Evolutionary conservation across 2,888 invertebrate species (phyloP), one percentile per base, ranked within the genome.

Genomic region (Lasioglossum leucozonium): DNA sequence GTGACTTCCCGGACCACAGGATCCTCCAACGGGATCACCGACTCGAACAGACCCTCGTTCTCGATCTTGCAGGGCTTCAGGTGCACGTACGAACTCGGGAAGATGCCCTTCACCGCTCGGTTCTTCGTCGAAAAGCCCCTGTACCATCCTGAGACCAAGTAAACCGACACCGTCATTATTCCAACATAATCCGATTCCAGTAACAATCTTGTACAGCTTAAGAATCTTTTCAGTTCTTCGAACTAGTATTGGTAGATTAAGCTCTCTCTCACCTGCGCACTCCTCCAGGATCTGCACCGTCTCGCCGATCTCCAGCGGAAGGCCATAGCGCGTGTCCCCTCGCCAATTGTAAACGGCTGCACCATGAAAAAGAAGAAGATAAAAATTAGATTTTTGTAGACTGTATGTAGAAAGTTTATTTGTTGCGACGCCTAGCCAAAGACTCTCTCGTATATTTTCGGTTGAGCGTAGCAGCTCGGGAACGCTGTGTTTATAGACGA

Each of bases 211-310:
- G 34, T 34, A 34, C 34, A 34, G 34, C 34, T 34, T 37, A 51
- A 16, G 47, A 51, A 51, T 51, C 47, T 51, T 51, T 51, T 51
- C 40, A 10, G 40, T 40, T 40, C 40, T 40, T 40, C 0, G 8
- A 40, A 40, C 8, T 40, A 40, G 40, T 40, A 40, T 40, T 40
- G 40, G 40, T 40, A 51, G 58, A 26, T n/a, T 55, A n/a, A n/a
- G 26, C n/a, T 26, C 16, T 62, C 40, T 95, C 40, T 95, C 95
- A 97, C 98, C 98, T 95, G 96, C 96, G 95, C 97, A 98, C 96
- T 99, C 98, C 96, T 99, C 98, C 91, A 98, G 95, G 91, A 99
- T 98, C 95, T 99, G 98, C 4, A 99, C 97, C 8, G 98, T 97
- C 95, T 99, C 99, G 82, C 99, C 99, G 91, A 99, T 98, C 95